Evolutionary conservation across 2,888 invertebrate species (phyloP).

Genomic region (Drosophila seclusa): DNA sequence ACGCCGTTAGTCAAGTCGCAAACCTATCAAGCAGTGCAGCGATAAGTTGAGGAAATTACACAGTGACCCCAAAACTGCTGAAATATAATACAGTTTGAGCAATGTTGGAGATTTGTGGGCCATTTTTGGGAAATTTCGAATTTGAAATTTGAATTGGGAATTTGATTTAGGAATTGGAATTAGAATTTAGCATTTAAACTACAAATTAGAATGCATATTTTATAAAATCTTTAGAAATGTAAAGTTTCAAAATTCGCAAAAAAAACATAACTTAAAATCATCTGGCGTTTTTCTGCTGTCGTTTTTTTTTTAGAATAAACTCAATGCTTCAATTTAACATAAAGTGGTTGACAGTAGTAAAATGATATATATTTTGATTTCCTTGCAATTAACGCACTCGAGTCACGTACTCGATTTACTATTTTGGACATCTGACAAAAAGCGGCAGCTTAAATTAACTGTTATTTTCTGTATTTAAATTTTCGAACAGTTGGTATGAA

Average conservation of each 20-base stretch:
- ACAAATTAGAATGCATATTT: background rate
- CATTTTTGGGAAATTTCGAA: background rate
- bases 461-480: background rate
- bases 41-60: background rate
- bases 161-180: background rate
- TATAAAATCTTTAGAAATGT: background rate
- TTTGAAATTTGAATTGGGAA: background rate
- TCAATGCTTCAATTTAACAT: background rate
- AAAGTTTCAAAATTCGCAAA: background rate
- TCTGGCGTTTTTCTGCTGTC: no score
- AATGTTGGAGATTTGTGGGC: background rate
- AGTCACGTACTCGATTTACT: conserved; percentile 28
- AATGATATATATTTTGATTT: conserved; percentile 12
- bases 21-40: conserved; percentile 11
- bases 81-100: background rate
- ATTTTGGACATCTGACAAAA: conserved; percentile 33
- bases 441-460: background rate
- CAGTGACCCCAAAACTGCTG: rapidly evolving
- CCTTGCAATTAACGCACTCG: conserved; percentile 11
- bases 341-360: background rate
- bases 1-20: background rate
- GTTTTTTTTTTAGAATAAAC: background rate
- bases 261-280: background rate
- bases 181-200: background rate
- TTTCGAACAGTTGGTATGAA: background rate